Evolutionary conservation across 2,113 vertebrate species (phyloP).

Genomic region (Phocoena sinus): DNA sequence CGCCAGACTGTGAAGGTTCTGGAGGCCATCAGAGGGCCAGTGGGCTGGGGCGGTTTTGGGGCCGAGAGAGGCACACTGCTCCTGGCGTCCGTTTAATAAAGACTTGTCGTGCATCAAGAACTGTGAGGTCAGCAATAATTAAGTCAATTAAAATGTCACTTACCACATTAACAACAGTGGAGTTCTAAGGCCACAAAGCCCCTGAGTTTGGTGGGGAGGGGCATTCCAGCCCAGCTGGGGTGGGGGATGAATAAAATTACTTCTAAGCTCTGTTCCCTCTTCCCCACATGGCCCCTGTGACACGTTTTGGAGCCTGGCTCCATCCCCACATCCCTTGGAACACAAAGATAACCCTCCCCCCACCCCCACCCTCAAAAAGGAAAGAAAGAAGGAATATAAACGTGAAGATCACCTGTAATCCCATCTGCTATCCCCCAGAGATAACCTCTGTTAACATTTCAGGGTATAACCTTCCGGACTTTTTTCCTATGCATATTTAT

Average conservation of each 20-base stretch:
- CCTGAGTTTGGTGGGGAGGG: background rate
- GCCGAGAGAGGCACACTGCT: background rate
- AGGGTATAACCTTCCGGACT: background rate
- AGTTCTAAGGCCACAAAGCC: slow-evolving; percentile 42
- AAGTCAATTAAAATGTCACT: slow-evolving; percentile 52
- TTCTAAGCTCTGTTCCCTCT: slow-evolving; percentile 11
- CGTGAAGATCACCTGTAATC: slow-evolving; percentile 32
- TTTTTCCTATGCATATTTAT: slow-evolving; percentile 59
- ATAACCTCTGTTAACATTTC: slow-evolving; percentile 46
- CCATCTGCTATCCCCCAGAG: slow-evolving; percentile 21
- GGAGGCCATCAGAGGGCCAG: background rate
- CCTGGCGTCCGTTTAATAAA: slow-evolving; percentile 41
- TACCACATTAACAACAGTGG: background rate
- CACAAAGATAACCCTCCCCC: background rate
- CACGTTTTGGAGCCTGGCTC: background rate
- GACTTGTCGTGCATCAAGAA: background rate
- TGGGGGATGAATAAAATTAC: background rate
- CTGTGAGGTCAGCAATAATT: slow-evolving; percentile 42
- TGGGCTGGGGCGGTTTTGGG: background rate
- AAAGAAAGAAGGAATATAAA: background rate
- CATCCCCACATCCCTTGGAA: background rate
- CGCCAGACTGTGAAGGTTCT: background rate
- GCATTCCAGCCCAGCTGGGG: background rate
- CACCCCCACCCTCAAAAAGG: background rate
- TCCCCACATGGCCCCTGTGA: background rate